These are phyloP conservation scores for Poeciliopsis paucimaculata DNA, from an alignment of 2,797 vertebrate genomes.

Conservation along the genomic window DNA sequence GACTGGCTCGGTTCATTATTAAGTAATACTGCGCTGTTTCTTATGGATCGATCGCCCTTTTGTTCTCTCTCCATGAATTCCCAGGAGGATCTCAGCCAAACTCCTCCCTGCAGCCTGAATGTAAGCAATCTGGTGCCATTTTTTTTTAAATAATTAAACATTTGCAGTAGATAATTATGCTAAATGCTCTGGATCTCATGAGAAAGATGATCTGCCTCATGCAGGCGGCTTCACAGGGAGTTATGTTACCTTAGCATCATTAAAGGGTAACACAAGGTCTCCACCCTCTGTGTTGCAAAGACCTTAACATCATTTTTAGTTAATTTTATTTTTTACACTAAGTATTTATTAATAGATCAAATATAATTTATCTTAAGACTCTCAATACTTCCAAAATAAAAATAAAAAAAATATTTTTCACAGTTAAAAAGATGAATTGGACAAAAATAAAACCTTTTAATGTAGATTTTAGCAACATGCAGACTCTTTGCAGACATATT, in stretches of 20 bases:
- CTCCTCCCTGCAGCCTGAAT: constrained; percentile 23
- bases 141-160: not conserved
- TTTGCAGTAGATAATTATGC: not conserved
- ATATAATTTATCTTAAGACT: not conserved
- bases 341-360: not conserved
- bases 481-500: not conserved
- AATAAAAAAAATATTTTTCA: not conserved
- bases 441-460: not conserved
- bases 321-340: not conserved
- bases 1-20: constrained; percentile 51
- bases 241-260: not conserved
- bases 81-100: constrained; percentile 27
- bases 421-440: not conserved
- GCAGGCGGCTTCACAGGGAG: not conserved
- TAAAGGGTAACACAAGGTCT: not conserved
- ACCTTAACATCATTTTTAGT: not conserved
- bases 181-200: not conserved
- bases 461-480: not conserved
- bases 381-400: not conserved
- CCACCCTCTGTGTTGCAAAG: not conserved
- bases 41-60: constrained; percentile 37
- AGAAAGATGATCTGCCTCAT: not conserved
- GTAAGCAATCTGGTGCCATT: not conserved
- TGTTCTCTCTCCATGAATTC: constrained; percentile 26
- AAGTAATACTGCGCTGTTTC: constrained; percentile 5